These are phyloP conservation scores for Hystrix brachyura DNA, from an alignment of 2,113 vertebrate genomes.

Conservation along the genomic window DNA sequence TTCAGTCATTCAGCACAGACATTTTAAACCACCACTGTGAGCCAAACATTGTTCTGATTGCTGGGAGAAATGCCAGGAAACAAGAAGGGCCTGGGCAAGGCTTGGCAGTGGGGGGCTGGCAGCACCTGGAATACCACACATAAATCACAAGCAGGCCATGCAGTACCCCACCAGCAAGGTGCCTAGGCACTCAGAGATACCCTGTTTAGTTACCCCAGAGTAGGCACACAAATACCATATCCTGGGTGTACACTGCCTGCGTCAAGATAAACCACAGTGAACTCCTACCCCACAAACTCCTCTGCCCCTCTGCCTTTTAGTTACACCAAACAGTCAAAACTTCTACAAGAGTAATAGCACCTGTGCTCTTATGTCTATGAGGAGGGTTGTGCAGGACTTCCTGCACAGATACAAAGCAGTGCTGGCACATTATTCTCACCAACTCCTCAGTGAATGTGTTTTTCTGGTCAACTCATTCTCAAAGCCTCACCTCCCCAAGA, in stretches of 20 bases:
- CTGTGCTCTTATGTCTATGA: neutral
- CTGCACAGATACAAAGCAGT: neutral
- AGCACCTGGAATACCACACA: neutral
- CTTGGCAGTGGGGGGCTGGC: neutral
- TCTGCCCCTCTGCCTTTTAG: neutral
- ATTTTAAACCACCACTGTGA: neutral
- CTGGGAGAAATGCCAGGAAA: neutral
- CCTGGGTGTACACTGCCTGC: neutral
- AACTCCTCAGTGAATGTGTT: neutral
- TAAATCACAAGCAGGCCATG: neutral
- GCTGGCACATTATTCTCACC: neutral
- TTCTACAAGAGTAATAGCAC: neutral
- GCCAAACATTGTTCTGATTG: neutral
- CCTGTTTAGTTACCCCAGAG: neutral
- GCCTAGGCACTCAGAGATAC: neutral
- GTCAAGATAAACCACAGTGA: neutral
- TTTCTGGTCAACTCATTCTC: neutral
- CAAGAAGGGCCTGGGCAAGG: neutral
- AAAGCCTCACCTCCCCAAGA: neutral
- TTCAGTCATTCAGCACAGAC: neutral
- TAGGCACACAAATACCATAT: too few species aligned
- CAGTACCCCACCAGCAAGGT: neutral
- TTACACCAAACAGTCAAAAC: neutral
- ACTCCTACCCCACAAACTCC: neutral
- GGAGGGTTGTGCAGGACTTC: neutral